These are phyloP conservation scores for Oligia strigilis DNA, from an alignment of 2,888 invertebrate genomes.

Conservation along the genomic window DNA sequence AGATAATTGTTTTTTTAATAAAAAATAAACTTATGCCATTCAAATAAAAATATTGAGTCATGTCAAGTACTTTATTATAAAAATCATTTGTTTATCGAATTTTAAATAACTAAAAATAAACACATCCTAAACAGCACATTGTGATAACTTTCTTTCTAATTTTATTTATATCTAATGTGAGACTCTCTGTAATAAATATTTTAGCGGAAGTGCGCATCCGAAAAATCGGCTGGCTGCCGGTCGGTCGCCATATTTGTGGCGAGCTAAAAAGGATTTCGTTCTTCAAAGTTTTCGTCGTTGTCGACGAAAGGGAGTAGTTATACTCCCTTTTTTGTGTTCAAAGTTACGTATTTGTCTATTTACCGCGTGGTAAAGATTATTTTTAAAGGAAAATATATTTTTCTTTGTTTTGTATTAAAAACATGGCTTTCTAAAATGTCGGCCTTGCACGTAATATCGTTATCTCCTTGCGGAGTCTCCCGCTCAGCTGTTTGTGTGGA, in stretches of 20 bases:
- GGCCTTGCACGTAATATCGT: conserved; percentile 92
- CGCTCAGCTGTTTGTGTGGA: conserved; percentile 89
- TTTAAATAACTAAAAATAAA: conserved; percentile 51
- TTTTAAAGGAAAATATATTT: conserved; percentile 82
- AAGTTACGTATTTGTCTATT: conserved; percentile 78
- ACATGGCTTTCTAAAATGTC: conserved; percentile 96
- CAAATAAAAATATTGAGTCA: conserved; percentile 61
- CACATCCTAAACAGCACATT: conserved; percentile 27
- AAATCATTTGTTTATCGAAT: conserved; percentile 51
- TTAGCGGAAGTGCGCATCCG: conserved; percentile 86
- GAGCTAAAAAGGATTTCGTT: conserved; percentile 86
- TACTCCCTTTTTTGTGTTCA: conserved; percentile 90
- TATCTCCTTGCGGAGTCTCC: conserved; percentile 94
- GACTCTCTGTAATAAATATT: conserved; percentile 28
- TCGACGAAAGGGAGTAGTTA: conserved; percentile 92
- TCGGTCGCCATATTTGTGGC: conserved; percentile 94
- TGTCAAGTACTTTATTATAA: conserved; percentile 63
- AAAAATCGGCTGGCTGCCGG: conserved; percentile 86
- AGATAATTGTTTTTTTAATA: neutral
- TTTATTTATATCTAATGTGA: conserved; percentile 24
- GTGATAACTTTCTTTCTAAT: conserved; percentile 12
- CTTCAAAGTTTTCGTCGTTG: conserved; percentile 91
- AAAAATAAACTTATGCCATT: neutral
- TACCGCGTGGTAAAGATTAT: conserved; percentile 80
- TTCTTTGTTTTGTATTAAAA: conserved; percentile 91